phyloP scores from a whole-genome alignment of 2,797 vertebrate species.

The Microctenopoma steveboyesi region DNA sequence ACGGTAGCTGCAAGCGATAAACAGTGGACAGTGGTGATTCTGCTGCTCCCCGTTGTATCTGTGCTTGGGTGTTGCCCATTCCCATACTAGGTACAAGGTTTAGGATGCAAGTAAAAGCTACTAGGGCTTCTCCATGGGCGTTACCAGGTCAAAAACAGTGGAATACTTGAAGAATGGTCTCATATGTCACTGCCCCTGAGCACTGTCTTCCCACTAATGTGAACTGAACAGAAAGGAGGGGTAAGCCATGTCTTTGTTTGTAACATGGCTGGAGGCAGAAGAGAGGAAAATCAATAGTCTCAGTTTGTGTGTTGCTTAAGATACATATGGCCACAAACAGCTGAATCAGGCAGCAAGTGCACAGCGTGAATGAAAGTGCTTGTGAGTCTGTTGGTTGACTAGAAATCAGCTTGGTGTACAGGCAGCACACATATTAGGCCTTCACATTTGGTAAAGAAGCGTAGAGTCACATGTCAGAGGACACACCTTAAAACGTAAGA shows the following conservation, averaged over 20 bases:
- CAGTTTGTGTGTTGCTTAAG: constrained; percentile 78
- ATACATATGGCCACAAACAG: constrained; percentile 72
- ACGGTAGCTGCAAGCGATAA: constrained; percentile 60
- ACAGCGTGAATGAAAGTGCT: constrained; percentile 65
- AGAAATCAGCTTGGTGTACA: constrained; percentile 70
- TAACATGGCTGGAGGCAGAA: constrained; percentile 52
- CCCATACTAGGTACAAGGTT: constrained; percentile 53
- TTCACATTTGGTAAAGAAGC: constrained; percentile 35
- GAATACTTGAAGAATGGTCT: constrained; percentile 98
- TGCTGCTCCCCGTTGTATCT: constrained; percentile 53
- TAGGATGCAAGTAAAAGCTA: constrained; percentile 38
- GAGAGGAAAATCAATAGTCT: constrained; percentile 59
- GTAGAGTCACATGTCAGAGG: constrained; percentile 64
- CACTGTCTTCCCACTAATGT: constrained; percentile 95
- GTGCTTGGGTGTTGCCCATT: constrained; percentile 49
- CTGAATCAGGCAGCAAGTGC: constrained; percentile 80
- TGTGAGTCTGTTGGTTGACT: constrained; percentile 41
- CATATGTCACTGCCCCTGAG: constrained; percentile 90
- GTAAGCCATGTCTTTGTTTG: constrained; percentile 59
- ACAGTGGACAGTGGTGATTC: constrained; percentile 54
- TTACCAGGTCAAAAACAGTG: constrained; percentile 61
- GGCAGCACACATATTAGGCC: constrained; percentile 40
- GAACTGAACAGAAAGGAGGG: constrained; percentile 85
- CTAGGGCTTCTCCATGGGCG: constrained; percentile 30
- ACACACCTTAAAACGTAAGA: constrained; percentile 81